phyloP scores from a whole-genome alignment of 2,797 vertebrate species.

The Tadarida brasiliensis region DNA sequence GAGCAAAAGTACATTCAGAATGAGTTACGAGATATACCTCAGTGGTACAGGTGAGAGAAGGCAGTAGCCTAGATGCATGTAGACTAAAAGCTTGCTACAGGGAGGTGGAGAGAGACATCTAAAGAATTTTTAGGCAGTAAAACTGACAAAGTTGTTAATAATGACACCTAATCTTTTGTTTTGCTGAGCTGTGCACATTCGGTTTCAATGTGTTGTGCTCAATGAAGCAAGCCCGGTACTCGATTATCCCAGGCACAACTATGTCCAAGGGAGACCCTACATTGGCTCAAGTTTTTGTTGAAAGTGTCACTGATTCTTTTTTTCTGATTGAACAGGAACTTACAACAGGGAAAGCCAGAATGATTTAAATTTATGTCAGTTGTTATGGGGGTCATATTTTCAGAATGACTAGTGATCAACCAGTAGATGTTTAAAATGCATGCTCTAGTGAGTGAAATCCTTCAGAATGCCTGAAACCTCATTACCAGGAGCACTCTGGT shows the following conservation, averaged over 20 bases:
- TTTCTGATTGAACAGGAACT: conserved; percentile 20
- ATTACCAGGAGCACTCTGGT: neutral
- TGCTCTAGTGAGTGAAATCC: neutral
- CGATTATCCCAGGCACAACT: conserved; percentile 26
- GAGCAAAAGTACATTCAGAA: neutral
- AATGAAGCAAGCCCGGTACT: neutral
- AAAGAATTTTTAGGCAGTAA: conserved; percentile 48
- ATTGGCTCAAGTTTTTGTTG: neutral
- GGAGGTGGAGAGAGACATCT: neutral
- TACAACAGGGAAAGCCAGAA: neutral
- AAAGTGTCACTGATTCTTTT: conserved; percentile 23
- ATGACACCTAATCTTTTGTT: conserved; percentile 35
- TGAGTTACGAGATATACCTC: neutral
- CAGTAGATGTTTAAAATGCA: conserved; percentile 19
- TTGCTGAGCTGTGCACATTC: conserved; percentile 45
- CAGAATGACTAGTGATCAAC: neutral
- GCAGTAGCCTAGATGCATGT: neutral
- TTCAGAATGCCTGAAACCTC: neutral
- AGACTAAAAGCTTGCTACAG: neutral
- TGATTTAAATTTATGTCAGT: conserved; percentile 61
- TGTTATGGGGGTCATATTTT: conserved; percentile 3
- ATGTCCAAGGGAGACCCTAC: neutral
- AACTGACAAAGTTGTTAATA: conserved; percentile 71
- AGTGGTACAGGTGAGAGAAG: neutral
- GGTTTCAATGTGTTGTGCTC: neutral